Evolutionary conservation across 2,888 invertebrate genomes (phyloP), one percentile per base, ranked within the genome.

Genomic region (Gastrophysa polygoni): DNA sequence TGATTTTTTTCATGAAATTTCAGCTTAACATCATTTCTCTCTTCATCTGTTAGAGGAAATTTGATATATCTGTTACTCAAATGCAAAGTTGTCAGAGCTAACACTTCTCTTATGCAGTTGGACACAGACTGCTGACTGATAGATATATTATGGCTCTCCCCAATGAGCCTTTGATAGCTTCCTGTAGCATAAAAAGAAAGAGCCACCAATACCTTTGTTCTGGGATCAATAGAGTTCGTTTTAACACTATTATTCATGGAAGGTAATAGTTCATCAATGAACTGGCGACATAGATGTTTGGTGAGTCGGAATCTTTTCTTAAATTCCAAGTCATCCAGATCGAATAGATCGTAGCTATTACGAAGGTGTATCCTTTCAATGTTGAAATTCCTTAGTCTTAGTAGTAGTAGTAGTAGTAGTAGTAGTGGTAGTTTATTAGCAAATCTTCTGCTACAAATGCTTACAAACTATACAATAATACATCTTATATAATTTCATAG

Each of bases 121-220:
- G 48, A 56, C 11, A 56, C 56, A 28, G 61, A 61, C 18, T 61
- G 49, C 48, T 61, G 61, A 29, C 48, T 55, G 21, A 60, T 55
- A 49, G 49, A 60, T 8, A 47, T 47, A 46, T 44, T 29, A 34
- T 51, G 46, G 17, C 49, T 55, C 16, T 38, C 38, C 4, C 56
- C 60, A 49, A 56, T 38, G 28, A 55, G 46, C 28, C 60, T 48
- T 50, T 60, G 60, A 55, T 60, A 60, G 50, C 60, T 55, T 21
- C 60, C 60, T 20, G 55, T 60, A 18, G 55, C 60, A 48, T 55
- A 55, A 38, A 60, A 55, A n/a, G 47, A 55, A 16, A 60, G 49
- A 32, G 61, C 50, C 21, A 55, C 49, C 34, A 61, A 50, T 38
- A 56, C 44, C 17, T 28, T 61, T 17, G 28, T 48, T 43, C 24